Evolutionary conservation across 2,797 vertebrate genomes (phyloP).

Genomic region (Picus viridis): DNA sequence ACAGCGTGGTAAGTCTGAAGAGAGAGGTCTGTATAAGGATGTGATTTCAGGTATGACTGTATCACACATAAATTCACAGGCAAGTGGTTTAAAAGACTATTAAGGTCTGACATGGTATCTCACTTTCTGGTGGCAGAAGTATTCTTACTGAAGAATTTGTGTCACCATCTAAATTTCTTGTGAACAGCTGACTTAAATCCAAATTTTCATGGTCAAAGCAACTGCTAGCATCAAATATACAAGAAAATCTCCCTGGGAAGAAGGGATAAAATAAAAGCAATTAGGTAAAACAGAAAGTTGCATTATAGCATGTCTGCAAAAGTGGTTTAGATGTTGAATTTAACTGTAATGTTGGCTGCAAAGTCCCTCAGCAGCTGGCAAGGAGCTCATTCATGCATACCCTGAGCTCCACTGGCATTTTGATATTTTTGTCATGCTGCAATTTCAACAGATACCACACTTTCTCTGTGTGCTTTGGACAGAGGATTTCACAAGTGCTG

Average conservation of each 20-base stretch:
- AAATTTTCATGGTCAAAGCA: conserved; percentile 40
- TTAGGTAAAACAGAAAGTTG: not conserved
- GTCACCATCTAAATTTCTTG: not conserved
- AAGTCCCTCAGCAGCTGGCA: not conserved
- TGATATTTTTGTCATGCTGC: conserved; percentile 37
- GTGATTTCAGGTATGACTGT: not conserved
- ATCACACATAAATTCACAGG: not conserved
- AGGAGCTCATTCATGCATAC: not conserved
- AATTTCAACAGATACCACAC: conserved; percentile 31
- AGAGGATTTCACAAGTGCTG: not conserved
- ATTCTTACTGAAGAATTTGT: conserved; percentile 1
- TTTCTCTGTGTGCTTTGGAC: not conserved
- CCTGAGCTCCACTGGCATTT: conserved; percentile 27
- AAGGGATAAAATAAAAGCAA: conserved; percentile 43
- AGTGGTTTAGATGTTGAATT: conserved; percentile 24
- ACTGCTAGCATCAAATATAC: conserved; percentile 29
- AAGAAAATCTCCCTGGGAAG: not conserved
- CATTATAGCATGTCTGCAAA: not conserved
- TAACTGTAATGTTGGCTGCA: not conserved
- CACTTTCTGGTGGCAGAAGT: not conserved
- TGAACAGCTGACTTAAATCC: conserved; percentile 58
- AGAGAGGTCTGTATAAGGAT: not conserved
- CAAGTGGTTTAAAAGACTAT: not conserved
- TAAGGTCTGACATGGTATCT: not conserved
- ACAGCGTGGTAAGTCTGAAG: not conserved